Conservation (phyloP, 2,888 invertebrate genomes). For the Caradrina clavipalpis region DNA sequence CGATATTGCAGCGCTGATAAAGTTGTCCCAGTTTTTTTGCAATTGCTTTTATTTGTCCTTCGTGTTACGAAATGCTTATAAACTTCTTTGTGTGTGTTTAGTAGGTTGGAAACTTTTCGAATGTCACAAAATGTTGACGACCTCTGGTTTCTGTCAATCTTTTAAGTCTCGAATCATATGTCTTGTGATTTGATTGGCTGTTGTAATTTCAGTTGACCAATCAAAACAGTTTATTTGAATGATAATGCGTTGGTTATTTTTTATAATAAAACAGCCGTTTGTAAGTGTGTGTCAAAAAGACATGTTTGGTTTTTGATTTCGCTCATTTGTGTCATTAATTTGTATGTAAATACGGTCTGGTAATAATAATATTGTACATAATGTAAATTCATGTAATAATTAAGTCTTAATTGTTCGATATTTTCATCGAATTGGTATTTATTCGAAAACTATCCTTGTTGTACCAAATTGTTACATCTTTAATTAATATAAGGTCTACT, state of each 20-base stretch:
- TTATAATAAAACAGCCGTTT: too few species aligned
- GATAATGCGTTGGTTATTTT: too few species aligned
- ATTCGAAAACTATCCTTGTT: slow-evolving; percentile 7
- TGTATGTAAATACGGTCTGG: not conserved
- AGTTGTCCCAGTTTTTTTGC: not conserved
- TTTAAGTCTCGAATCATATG: too few species aligned
- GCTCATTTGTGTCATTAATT: not conserved
- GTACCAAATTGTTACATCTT: slow-evolving; percentile 27
- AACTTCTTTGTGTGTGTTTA: not conserved
- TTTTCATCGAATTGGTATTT: not conserved
- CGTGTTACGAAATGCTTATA: not conserved
- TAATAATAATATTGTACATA: not conserved
- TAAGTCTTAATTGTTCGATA: not conserved
- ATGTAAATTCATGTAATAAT: slow-evolving; percentile 5
- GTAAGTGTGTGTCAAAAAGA: too few species aligned
- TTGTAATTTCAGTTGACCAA: too few species aligned
- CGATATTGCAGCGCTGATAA: not conserved
- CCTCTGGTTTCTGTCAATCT: too few species aligned
- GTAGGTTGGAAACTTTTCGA: not conserved
- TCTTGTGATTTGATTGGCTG: too few species aligned
- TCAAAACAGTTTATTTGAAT: too few species aligned
- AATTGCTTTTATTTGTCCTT: not conserved
- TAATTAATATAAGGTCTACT: slow-evolving; percentile 8
- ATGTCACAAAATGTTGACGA: not conserved
- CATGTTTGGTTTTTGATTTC: not conserved